Percentiles rank a stretch among this genome's conserved stretches.
Conservation (phyloP, 2,888 invertebrate species). For the Hoplodrina ambigua region DNA sequence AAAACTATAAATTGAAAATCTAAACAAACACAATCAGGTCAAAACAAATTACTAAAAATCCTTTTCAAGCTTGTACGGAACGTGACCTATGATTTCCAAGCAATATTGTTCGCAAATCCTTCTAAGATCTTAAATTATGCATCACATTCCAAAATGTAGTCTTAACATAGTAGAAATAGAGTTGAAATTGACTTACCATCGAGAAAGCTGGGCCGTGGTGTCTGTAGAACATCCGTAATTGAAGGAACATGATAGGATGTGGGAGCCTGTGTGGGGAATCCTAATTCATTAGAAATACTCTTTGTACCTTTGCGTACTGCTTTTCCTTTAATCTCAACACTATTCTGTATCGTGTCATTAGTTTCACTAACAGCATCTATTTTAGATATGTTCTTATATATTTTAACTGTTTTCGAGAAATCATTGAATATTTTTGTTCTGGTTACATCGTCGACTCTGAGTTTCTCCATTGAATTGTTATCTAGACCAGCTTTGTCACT, state of each 20-base stretch:
- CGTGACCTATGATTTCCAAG: conserved; percentile 41
- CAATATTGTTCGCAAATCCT: conserved; percentile 42
- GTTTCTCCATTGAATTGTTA: conserved; percentile 79
- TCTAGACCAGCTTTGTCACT: conserved; percentile 54
- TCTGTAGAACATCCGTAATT: conserved; percentile 67
- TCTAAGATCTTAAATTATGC: conserved; percentile 31
- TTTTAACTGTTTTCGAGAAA: conserved; percentile 84
- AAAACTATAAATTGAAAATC: no score
- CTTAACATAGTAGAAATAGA: conserved; percentile 22
- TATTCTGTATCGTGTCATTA: conserved; percentile 37
- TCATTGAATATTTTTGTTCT: conserved; percentile 83
- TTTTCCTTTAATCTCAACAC: conserved; percentile 24
- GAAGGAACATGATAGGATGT: conserved; percentile 68
- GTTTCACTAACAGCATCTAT: conserved; percentile 37
- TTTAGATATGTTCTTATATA: conserved; percentile 59
- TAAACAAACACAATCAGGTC: conserved; percentile 8
- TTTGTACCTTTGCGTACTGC: conserved; percentile 44
- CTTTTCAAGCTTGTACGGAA: conserved; percentile 6
- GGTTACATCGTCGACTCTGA: conserved; percentile 81
- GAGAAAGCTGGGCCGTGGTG: conserved; percentile 67
- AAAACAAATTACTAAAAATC: conserved; percentile 26
- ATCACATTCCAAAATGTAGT: conserved; percentile 9
- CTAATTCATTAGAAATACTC: conserved; percentile 68
- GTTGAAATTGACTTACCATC: conserved; percentile 72
- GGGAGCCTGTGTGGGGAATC: conserved; percentile 57